phyloP scores from a whole-genome alignment of 2,113 vertebrate species.

The Geothlypis trichas region DNA sequence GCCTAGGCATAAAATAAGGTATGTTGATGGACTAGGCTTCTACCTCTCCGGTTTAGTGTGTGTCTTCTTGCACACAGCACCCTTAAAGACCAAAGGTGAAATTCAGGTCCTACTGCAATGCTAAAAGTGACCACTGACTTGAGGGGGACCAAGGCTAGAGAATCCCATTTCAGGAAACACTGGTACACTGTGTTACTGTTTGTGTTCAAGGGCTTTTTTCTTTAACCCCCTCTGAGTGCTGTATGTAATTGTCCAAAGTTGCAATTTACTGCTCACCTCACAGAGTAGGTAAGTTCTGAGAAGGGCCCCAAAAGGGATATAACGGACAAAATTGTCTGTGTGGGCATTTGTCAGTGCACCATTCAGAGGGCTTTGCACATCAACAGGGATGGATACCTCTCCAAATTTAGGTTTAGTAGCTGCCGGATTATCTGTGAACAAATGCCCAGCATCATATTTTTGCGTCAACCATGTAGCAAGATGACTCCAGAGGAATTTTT shows the following conservation, averaged over 20 bases:
- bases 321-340: neutral
- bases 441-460: neutral
- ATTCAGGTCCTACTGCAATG: neutral
- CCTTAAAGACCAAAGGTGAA: neutral
- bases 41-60: neutral
- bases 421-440: neutral
- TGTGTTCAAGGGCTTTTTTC: neutral
- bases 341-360: neutral
- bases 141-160: neutral
- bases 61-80: neutral
- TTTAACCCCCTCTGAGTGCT: neutral
- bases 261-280: neutral
- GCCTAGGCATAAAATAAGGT: neutral
- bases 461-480: neutral
- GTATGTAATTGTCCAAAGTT: neutral
- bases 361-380: neutral
- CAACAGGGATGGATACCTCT: neutral
- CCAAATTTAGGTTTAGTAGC: neutral
- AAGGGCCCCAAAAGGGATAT: neutral
- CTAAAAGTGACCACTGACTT: neutral
- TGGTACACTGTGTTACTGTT: too few relatives aligned
- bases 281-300: neutral
- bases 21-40: neutral
- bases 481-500: neutral
- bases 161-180: neutral